Evolutionary conservation across 2,888 invertebrate species (phyloP), one percentile per base, ranked within the genome.

Genomic region (Drosophila nigricruria): DNA sequence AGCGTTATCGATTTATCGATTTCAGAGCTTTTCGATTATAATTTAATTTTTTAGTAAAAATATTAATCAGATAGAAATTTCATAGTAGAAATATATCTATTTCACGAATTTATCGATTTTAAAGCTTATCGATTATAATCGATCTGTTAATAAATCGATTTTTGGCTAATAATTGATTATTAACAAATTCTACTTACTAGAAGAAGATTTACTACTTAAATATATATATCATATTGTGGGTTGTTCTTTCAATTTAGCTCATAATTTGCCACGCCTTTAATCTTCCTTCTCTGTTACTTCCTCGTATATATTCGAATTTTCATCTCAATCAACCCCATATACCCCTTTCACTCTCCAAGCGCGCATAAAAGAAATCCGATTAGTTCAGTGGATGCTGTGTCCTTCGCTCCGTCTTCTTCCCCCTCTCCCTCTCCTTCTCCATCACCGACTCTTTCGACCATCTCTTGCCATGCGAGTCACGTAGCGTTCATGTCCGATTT

Each of bases 401-500:
- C 75, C 75, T 65, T 60, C 43, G 50, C 52, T 58, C 47, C 27
- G 25, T 23, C 52, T 57, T n/a, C n/a, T n/a, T n/a, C n/a, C n/a
- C 30, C 27, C 9, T 10, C 66, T 63, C 32, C 20, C 8, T 0
- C 45, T 49, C 30, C 47, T n/a, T 2, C 25, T 25, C 16, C 43
- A 16, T 25, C 30, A 30, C 47, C 12, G 18, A 30, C 54, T 42
- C 50, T 32, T 20, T 63, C 42, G 52, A 30, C 30, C 64, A 8
- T 16, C 45, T 32, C 45, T 79, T 52, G 69, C 70, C 50, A 90
- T 83, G 83, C 91, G 65, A 80, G 86, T 89, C 91, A 91, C 91
- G 91, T 91, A 77, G 76, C 79, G 67, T 74, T 73, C 86, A 89
- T 90, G 91, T 91, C 91, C 90, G 90, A 90, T 90, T 90, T 87